Evolutionary conservation across 2,113 vertebrate genomes (phyloP), one percentile per base, ranked within the genome.

Genomic region (Cryptotis parvus): DNA sequence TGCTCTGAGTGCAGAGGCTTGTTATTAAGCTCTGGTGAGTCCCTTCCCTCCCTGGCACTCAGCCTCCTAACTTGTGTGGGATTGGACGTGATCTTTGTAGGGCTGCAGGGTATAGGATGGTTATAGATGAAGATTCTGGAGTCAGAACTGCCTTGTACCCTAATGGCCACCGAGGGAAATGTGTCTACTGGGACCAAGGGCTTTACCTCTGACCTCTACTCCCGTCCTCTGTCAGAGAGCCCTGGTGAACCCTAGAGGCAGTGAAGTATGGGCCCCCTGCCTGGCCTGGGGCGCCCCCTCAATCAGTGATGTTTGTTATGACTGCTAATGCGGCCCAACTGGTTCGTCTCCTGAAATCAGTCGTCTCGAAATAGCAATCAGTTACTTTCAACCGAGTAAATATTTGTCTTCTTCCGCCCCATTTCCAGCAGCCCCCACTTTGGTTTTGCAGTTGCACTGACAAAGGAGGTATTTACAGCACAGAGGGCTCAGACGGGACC

Each of bases 381-480:
- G 35, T 73, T 74, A 52, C 81, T 89, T 77, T 45, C 52, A n/a
- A 31, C 27, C 58, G 68, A 84, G 58, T 84, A 87, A 85, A 85
- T 69, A 75, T 72, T 86, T 90, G 84, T 83, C 49, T 88, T 69
- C 79, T 39, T 63, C 41, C 0, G 75, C 73, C 63, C 74, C 79
- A 6, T 76, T 91, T 81, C 79, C 61, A 81, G 85, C 72, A 11
- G 74, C 65, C 63, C 55, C 5, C 75, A 73, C 35, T 91, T 88
- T 86, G 85, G 93, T 90, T 78, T 76, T 66, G 68, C 45, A 81
- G 86, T 75, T 49, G n/a, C 73, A 3, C 68, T 87, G 88, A 91
- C 91, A 87, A 95, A 69, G 41, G 75, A 70, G 91, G 84, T 91
- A 95, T 95, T 95, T 92, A 89, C 91, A 70, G 88, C 18, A 73